Conservation (phyloP, 2,888 invertebrate genomes). For the Allolobophora icterica region DNA sequence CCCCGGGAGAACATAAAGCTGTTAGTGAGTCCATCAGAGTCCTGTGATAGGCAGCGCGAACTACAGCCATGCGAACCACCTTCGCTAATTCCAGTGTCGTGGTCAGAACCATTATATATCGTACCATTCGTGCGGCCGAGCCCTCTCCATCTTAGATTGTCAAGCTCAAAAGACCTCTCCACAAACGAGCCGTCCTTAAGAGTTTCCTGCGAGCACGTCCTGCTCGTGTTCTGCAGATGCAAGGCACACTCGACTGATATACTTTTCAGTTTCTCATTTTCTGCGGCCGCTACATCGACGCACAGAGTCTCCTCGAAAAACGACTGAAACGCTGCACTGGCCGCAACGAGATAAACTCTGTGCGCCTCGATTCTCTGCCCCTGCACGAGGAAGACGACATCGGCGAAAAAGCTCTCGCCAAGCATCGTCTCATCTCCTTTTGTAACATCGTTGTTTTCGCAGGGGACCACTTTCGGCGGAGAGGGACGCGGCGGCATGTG, state of each 20-base stretch:
- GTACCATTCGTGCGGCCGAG: background rate
- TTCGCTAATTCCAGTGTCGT: background rate
- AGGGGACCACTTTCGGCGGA: conserved; percentile 75
- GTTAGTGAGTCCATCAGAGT: background rate
- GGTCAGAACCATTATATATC: background rate
- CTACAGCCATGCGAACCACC: background rate
- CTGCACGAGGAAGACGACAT: conserved; percentile 24
- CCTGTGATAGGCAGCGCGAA: background rate
- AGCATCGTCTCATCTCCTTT: conserved; percentile 75
- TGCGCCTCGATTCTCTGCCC: conserved; percentile 1
- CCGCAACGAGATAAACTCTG: background rate
- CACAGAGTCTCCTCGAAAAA: conserved; percentile 65
- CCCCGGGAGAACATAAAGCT: background rate
- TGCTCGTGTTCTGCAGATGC: background rate
- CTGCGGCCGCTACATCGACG: background rate
- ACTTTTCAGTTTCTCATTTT: background rate
- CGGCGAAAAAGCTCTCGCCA: background rate
- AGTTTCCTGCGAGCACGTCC: background rate
- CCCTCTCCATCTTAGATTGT: background rate
- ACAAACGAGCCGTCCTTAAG: background rate
- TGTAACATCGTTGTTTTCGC: conserved; percentile 71
- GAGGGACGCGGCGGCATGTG: conserved; percentile 90
- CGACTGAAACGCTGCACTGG: background rate
- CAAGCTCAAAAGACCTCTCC: background rate
- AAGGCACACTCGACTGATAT: background rate